Percentiles rank a stretch among this genome's conserved stretches.
phyloP scores from a whole-genome alignment of 2,113 vertebrate genomes.

The Physeter macrocephalus region DNA sequence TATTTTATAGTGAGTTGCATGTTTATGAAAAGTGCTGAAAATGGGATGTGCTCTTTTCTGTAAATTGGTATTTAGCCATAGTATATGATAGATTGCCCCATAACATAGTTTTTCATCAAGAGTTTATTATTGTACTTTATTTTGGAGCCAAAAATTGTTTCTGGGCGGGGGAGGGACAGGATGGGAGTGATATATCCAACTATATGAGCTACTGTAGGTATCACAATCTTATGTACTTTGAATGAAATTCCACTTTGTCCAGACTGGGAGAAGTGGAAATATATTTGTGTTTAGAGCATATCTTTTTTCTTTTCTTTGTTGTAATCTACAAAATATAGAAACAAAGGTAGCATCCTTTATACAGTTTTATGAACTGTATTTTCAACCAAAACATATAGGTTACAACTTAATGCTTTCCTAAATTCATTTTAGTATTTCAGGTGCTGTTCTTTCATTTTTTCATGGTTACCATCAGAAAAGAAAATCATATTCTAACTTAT shows the following conservation, averaged over 20 bases:
- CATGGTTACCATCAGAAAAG: conserved; percentile 49
- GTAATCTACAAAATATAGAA: conserved; percentile 49
- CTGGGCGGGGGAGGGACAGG: not conserved
- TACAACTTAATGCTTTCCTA: conserved; percentile 57
- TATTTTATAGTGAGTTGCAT: conserved; percentile 87
- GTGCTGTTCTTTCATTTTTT: conserved; percentile 71
- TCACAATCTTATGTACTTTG: conserved; percentile 60
- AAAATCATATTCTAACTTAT: conserved; percentile 68
- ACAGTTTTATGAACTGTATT: conserved; percentile 76
- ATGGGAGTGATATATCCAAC: conserved; percentile 65
- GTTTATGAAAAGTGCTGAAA: conserved; percentile 85
- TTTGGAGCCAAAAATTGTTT: conserved; percentile 77
- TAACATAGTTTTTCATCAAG: conserved; percentile 81
- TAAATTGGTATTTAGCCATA: conserved; percentile 83
- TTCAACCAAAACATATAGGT: conserved; percentile 78
- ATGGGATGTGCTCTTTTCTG: conserved; percentile 84
- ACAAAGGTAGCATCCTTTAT: conserved; percentile 69
- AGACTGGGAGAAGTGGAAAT: conserved; percentile 26
- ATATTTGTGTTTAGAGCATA: conserved; percentile 62
- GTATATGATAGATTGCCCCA: conserved; percentile 79
- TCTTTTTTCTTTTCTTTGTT: conserved; percentile 39
- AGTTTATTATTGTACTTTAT: conserved; percentile 83
- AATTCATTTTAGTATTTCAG: conserved; percentile 70
- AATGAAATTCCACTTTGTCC: conserved; percentile 67
- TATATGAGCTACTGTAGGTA: conserved; percentile 64